A percentile compares a stretch with the other conserved stretches of the same genome.
Conservation (phyloP, 2,888 invertebrate genomes). For the Catocala nupta region DNA sequence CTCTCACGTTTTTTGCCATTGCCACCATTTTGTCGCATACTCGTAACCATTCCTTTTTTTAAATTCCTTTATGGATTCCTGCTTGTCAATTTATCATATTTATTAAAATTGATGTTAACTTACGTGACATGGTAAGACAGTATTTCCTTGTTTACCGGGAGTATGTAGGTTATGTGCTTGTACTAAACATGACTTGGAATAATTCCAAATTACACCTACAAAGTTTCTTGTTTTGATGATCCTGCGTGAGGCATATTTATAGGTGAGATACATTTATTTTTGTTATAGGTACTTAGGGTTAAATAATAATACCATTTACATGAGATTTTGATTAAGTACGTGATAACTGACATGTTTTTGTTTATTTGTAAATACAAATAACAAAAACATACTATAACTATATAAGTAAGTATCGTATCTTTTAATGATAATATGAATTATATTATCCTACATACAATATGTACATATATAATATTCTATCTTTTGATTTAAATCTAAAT, state of each 20-base stretch:
- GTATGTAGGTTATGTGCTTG: constrained; percentile 36
- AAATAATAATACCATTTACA: not conserved
- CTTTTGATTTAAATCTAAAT: no score
- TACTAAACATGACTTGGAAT: constrained; percentile 50
- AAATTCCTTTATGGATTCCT: constrained; percentile 48
- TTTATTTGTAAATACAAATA: no score
- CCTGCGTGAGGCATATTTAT: constrained; percentile 24
- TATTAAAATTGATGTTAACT: constrained; percentile 41
- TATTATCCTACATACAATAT: no score
- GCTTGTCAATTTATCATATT: constrained; percentile 47
- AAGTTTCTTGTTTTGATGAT: constrained; percentile 42
- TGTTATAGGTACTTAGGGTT: not conserved
- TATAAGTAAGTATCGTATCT: no score
- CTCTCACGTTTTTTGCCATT: constrained; percentile 67
- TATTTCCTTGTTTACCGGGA: constrained; percentile 38
- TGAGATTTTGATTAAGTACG: no score
- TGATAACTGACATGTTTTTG: no score
- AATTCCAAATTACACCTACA: constrained; percentile 55
- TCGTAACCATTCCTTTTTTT: constrained; percentile 56
- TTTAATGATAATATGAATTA: no score
- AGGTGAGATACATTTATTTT: constrained; percentile 7
- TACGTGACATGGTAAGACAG: constrained; percentile 33
- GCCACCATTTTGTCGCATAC: constrained; percentile 68
- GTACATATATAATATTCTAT: no score
- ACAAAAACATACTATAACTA: no score